phyloP scores from a whole-genome alignment of 2,113 vertebrate species.

The Ctenodactylus gundi region DNA sequence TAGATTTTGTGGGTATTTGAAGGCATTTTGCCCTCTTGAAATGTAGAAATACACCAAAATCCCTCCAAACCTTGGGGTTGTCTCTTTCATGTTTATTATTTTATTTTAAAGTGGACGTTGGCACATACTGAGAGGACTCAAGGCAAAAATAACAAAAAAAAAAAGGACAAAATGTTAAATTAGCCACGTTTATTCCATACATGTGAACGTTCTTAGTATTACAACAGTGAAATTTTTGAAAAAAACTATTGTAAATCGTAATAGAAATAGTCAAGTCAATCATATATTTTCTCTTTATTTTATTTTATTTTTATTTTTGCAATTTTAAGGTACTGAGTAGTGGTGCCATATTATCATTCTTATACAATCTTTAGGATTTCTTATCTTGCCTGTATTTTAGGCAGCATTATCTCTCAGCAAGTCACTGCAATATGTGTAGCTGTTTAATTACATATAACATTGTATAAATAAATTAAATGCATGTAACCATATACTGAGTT shows the following conservation, averaged over 20 bases:
- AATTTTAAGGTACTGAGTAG: constrained; percentile 61
- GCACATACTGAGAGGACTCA: background rate
- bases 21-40: constrained; percentile 65
- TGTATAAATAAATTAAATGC: background rate
- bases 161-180: constrained; percentile 59
- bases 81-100: constrained; percentile 68
- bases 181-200: constrained; percentile 43
- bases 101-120: constrained; percentile 55
- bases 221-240: constrained; percentile 57
- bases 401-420: background rate
- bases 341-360: constrained; percentile 48
- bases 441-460: background rate
- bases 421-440: background rate
- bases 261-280: constrained; percentile 66
- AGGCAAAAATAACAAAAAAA: background rate
- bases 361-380: background rate
- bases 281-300: too few species aligned
- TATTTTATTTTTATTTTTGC: constrained; percentile 59
- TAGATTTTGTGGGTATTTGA: constrained; percentile 63
- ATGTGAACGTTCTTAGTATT: constrained; percentile 49
- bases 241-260: constrained; percentile 36
- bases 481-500: background rate
- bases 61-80: constrained; percentile 48
- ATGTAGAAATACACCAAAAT: constrained; percentile 56
- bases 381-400: background rate